These are phyloP conservation scores for Rhagium mordax DNA, from an alignment of 2,888 invertebrate species.

Conservation along the genomic window DNA sequence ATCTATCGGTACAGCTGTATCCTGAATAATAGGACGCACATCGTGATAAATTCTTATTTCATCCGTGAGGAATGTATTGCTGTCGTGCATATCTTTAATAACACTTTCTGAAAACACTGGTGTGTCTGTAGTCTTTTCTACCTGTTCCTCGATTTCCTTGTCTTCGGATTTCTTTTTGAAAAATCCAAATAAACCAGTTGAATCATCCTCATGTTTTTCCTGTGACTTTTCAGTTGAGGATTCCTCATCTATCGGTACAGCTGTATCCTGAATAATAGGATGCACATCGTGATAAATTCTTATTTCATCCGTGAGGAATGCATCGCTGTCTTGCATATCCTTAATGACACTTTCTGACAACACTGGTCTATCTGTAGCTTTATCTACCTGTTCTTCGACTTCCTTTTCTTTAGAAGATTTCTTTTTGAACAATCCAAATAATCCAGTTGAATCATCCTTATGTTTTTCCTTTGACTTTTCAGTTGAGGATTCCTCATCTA, in stretches of 20 bases:
- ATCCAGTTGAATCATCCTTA: slow-evolving; percentile 32
- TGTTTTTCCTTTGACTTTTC: not conserved
- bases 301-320: slow-evolving; percentile 50
- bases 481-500: too few relatives aligned
- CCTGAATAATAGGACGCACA: slow-evolving; percentile 40
- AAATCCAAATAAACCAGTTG: slow-evolving; percentile 48
- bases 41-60: slow-evolving; percentile 21
- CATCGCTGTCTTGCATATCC: slow-evolving; percentile 35
- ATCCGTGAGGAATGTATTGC: slow-evolving; percentile 22
- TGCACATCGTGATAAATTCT: slow-evolving; percentile 50
- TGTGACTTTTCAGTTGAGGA: not conserved
- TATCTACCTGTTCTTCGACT: not conserved
- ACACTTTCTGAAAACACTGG: not conserved
- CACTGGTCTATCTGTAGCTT: not conserved
- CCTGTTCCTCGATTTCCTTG: not conserved
- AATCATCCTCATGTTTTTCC: slow-evolving; percentile 29
- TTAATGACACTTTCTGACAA: slow-evolving; percentile 24
- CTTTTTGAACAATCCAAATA: slow-evolving; percentile 45
- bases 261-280: slow-evolving; percentile 21
- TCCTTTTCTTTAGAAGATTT: slow-evolving; percentile 35
- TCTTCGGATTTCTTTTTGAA: slow-evolving; percentile 37
- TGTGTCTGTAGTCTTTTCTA: not conserved
- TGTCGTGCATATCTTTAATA: slow-evolving; percentile 46
- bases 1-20: not conserved
- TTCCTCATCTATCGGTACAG: not conserved